phyloP scores from a whole-genome alignment of 2,888 invertebrate species.

The Cerceris rybyensis region DNA sequence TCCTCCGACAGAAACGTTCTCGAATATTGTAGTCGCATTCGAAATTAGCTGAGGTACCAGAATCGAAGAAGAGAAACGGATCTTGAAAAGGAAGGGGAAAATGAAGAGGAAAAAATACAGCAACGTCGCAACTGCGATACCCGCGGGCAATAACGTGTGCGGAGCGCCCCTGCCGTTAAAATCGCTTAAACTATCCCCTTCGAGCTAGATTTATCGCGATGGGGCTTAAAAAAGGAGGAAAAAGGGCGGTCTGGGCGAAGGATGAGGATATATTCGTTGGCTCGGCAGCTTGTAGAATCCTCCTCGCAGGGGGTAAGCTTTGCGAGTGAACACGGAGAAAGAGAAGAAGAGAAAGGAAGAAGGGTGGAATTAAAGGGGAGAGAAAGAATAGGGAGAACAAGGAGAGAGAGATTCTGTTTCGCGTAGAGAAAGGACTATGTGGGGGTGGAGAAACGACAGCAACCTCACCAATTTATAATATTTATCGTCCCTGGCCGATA shows the following conservation, averaged over 20 bases:
- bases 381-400: conserved; percentile 13
- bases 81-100: conserved; percentile 22
- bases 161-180: conserved; percentile 70
- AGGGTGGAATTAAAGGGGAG: conserved; percentile 7
- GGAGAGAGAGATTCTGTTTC: conserved; percentile 34
- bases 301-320: conserved; percentile 47
- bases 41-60: not conserved
- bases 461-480: conserved; percentile 78
- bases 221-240: conserved; percentile 49
- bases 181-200: conserved; percentile 75
- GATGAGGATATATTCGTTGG: conserved; percentile 53
- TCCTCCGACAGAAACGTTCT: not conserved
- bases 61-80: not conserved
- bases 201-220: conserved; percentile 74
- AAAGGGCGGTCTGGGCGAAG: conserved; percentile 32
- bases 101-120: conserved; percentile 35
- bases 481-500: conserved; percentile 79
- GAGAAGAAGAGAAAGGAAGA: conserved; percentile 21
- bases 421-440: conserved; percentile 28
- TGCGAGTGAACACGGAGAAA: conserved; percentile 11
- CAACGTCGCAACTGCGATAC: conserved; percentile 58
- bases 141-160: conserved; percentile 67
- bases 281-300: conserved; percentile 22
- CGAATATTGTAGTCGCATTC: not conserved
- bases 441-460: conserved; percentile 40